Evolutionary conservation across 2,113 vertebrate genomes (phyloP).

Genomic region (Benitochromis conjunctus): DNA sequence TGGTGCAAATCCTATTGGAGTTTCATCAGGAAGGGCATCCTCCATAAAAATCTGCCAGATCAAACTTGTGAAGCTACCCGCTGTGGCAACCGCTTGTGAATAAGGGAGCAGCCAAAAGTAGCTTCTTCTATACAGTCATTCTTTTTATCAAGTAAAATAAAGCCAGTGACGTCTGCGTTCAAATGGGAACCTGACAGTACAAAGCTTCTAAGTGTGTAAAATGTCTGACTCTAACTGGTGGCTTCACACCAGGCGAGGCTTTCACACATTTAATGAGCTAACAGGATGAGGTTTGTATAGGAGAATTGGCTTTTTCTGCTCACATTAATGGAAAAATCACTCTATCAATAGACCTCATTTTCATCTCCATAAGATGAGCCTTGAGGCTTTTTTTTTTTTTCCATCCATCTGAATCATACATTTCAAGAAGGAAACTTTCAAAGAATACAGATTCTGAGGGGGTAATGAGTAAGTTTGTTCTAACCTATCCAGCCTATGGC

Average conservation of each 20-base stretch:
- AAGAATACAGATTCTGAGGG: neutral
- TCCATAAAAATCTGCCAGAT: neutral
- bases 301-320: neutral
- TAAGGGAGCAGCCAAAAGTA: neutral
- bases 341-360: neutral
- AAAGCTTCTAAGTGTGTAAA: neutral
- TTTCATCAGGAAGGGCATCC: neutral
- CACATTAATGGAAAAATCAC: neutral
- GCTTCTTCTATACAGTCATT: neutral
- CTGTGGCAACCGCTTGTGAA: neutral
- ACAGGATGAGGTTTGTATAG: neutral
- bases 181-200: neutral
- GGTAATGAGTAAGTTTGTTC: neutral
- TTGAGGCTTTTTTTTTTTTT: neutral
- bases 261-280: constrained; percentile 41
- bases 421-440: neutral
- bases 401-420: neutral
- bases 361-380: neutral
- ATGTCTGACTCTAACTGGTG: neutral
- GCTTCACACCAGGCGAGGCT: neutral
- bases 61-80: neutral
- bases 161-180: neutral
- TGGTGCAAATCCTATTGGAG: neutral
- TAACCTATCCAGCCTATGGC: neutral
- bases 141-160: neutral